Conservation (phyloP, 2,797 vertebrate genomes). For the Huso huso region DNA sequence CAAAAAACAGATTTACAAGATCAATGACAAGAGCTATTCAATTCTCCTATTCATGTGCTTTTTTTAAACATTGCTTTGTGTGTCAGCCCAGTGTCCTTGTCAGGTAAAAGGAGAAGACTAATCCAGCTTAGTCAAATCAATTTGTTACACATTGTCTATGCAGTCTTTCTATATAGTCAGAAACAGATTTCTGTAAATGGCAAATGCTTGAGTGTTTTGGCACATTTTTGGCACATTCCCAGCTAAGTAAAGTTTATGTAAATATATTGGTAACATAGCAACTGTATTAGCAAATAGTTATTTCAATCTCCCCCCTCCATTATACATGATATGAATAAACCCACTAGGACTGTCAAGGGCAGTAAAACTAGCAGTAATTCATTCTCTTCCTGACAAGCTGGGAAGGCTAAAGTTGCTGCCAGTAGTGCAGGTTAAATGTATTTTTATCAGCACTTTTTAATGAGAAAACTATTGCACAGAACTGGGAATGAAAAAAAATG, state of each 20-base stretch:
- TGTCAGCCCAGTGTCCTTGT: conserved; percentile 29
- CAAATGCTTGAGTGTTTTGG: too few relatives aligned
- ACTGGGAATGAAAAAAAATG: too few relatives aligned
- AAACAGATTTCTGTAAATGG: too few relatives aligned
- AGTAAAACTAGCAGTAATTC: conserved; percentile 33
- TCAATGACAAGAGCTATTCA: conserved; percentile 27
- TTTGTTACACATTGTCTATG: conserved; percentile 9
- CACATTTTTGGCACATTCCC: too few relatives aligned
- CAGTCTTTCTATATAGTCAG: too few relatives aligned
- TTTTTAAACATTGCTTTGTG: conserved; percentile 12
- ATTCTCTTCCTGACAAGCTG: conserved; percentile 22
- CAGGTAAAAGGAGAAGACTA: conserved; percentile 28
- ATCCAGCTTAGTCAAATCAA: neutral
- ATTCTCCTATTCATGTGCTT: conserved; percentile 29
- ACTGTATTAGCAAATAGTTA: too few relatives aligned
- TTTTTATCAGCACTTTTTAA: conserved; percentile 2
- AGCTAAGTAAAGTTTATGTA: too few relatives aligned
- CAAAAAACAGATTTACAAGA: conserved; percentile 27
- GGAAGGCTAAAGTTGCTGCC: conserved; percentile 17
- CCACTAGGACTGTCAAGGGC: conserved; percentile 30
- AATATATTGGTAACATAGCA: too few relatives aligned
- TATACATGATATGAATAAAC: conserved; percentile 21
- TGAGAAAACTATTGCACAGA: conserved; percentile 5
- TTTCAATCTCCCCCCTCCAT: too few relatives aligned
- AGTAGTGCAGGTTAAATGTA: conserved; percentile 5